phyloP scores from a whole-genome alignment of 2,888 invertebrate genomes.

The Endomychus coccineus region DNA sequence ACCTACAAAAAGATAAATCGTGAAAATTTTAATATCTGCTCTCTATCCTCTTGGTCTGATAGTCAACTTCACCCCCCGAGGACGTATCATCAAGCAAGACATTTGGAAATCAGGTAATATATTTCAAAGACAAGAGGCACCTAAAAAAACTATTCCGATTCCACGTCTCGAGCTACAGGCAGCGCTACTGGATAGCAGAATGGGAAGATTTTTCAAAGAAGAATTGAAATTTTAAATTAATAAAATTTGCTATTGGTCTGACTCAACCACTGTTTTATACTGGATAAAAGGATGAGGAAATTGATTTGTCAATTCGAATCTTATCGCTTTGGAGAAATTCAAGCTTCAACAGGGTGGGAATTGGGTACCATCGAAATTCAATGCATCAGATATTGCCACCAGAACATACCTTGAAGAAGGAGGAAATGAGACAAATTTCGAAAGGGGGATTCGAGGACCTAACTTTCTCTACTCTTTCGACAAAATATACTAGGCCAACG shows the following conservation, averaged over 20 bases:
- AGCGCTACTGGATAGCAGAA: conserved; percentile 18
- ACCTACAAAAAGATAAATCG: conserved; percentile 23
- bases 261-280: conserved; percentile 17
- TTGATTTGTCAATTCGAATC: conserved; percentile 15
- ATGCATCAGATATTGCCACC: conserved; percentile 25
- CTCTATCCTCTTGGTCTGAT: conserved; percentile 32
- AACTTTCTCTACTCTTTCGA: too few species aligned
- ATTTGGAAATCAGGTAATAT: conserved; percentile 22
- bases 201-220: not conserved
- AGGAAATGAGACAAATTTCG: too few species aligned
- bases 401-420: too few species aligned
- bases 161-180: conserved; percentile 18
- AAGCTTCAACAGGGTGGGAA: conserved; percentile 19
- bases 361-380: conserved; percentile 21
- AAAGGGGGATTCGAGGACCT: too few species aligned
- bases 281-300: conserved; percentile 10
- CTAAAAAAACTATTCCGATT: conserved; percentile 11
- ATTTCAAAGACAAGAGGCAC: not conserved
- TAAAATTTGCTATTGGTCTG: conserved; percentile 17
- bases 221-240: conserved; percentile 19
- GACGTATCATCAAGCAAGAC: conserved; percentile 26
- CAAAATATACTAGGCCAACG: too few species aligned
- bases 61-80: conserved; percentile 19
- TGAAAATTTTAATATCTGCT: conserved; percentile 26
- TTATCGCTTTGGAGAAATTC: conserved; percentile 23